Evolutionary conservation across 2,888 invertebrate species (phyloP), one percentile per base, ranked within the genome.

Genomic region (Punctoribates punctum): DNA sequence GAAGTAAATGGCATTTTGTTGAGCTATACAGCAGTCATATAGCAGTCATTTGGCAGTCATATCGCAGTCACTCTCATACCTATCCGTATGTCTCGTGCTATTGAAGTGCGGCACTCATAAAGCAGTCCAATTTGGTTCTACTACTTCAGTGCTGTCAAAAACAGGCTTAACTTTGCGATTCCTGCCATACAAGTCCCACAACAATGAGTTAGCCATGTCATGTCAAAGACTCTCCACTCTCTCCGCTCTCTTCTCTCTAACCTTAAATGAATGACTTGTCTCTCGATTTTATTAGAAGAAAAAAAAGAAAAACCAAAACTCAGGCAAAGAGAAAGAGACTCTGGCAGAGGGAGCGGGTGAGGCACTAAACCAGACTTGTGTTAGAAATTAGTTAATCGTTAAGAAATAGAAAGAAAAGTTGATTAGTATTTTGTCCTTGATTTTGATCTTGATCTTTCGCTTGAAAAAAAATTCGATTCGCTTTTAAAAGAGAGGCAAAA

Each of bases 1-100:
- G 62, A 62, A 62, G 62, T 62, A 62, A 62, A 62, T 62, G 62
- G 62, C 62, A 62, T 62, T 62, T 62, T 62, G 62, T 25, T 57
- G n/a, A 57, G 57, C 62, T 29, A 62, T 62, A 62, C n/a, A 62
- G 29, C 62, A 62, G 62, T 62, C 62, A 62, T 62, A 15, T 62
- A 17, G 25, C 29, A 62, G 27, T 60, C 60, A 60, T 60, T 25
- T 60, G 34, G 25, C 62, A 62, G 62, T 62, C 62, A 62, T 62
- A 15, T 62, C 11, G 25, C 29, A 62, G 27, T 11, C 60, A 60
- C 5, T 62, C 62, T 62, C 23, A 62, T 62, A 62, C 62, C 62
- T 62, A 8, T 57, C 51, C 51, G 17, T 51, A 51, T 29, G 62
- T 62, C 62, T 27, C 27, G 29, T 62, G 34, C 29, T 17, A 62